Conservation (phyloP, 1,140 invertebrate species). For the Orussus abietinus region DNA sequence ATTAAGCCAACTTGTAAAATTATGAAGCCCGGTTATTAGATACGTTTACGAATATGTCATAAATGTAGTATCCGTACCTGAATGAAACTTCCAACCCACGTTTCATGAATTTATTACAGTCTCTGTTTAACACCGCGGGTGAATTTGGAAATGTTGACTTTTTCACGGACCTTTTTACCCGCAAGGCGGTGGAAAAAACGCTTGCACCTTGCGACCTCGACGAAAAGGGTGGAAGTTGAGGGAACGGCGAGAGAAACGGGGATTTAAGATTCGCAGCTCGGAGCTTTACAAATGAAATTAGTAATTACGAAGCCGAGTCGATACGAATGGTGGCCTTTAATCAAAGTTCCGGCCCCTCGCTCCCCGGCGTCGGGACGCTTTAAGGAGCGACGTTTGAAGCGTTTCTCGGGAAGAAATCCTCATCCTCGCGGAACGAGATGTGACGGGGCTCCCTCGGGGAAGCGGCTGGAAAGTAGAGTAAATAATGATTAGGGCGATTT, state of each 20-base stretch:
- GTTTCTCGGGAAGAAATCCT: neutral
- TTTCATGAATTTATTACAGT: slow-evolving; percentile 17
- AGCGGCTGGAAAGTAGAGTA: slow-evolving; percentile 35
- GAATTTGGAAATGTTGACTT: slow-evolving; percentile 7
- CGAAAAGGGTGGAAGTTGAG: too few species aligned
- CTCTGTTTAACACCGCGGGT: neutral
- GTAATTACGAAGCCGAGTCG: slow-evolving; percentile 19
- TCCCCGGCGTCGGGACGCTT: slow-evolving; percentile 16
- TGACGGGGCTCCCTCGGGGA: slow-evolving; percentile 4
- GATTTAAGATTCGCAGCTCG: slow-evolving; percentile 1
- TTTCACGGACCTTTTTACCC: slow-evolving; percentile 4
- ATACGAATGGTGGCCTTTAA: slow-evolving; percentile 29
- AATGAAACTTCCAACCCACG: too few species aligned
- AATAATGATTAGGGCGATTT: slow-evolving; percentile 48
- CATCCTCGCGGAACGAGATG: slow-evolving; percentile 1
- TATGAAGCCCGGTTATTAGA: too few species aligned
- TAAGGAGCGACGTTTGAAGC: slow-evolving; percentile 19
- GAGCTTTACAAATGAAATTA: slow-evolving; percentile 24
- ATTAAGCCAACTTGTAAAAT: too few species aligned
- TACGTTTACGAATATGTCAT: too few species aligned
- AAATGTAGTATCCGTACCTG: too few species aligned
- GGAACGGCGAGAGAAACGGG: slow-evolving; percentile 1
- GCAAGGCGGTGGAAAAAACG: slow-evolving; percentile 10
- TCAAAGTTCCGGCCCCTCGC: slow-evolving; percentile 22
- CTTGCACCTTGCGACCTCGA: slow-evolving; percentile 15